Evolutionary conservation across 2,797 vertebrate species (phyloP).

Genomic region (Arrhamphus sclerolepis): DNA sequence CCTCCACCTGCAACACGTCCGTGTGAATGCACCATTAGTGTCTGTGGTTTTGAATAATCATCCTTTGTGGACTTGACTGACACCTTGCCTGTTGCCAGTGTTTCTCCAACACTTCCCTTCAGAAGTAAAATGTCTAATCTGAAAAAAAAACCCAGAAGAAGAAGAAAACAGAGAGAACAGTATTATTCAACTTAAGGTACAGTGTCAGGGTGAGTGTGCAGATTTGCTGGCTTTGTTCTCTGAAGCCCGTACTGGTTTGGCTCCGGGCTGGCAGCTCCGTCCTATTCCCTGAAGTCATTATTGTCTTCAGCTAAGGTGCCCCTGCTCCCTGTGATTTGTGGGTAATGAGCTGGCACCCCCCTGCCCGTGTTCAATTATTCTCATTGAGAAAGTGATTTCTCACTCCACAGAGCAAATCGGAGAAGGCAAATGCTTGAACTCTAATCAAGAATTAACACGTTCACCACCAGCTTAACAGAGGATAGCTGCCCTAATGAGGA

Average conservation of each 20-base stretch:
- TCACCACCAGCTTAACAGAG: conserved; percentile 56
- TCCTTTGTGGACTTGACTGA: neutral
- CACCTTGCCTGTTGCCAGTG: neutral
- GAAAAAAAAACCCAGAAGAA: conserved; percentile 5
- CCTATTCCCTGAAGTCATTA: conserved; percentile 83
- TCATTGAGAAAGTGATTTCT: conserved; percentile 86
- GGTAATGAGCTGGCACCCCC: conserved; percentile 84
- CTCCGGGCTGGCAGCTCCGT: conserved; percentile 47
- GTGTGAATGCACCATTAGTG: no score
- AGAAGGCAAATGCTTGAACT: conserved; percentile 73
- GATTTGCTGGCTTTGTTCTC: conserved; percentile 44
- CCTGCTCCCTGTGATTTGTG: conserved; percentile 77
- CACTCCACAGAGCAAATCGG: conserved; percentile 80
- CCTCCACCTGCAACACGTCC: no score
- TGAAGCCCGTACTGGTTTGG: conserved; percentile 42
- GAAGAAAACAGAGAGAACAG: conserved; percentile 16
- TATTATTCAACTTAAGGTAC: conserved; percentile 17
- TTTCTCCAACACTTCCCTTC: neutral
- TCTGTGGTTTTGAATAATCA: neutral
- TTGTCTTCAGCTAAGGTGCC: conserved; percentile 78
- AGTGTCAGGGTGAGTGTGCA: conserved; percentile 10
- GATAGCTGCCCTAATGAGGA: conserved; percentile 28
- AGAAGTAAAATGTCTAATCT: conserved; percentile 11
- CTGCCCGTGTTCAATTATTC: conserved; percentile 83
- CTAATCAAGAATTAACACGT: conserved; percentile 81